Base-by-base conservation (phyloP, 2,113 vertebrate species). In the Sylvia atricapilla region DNA sequence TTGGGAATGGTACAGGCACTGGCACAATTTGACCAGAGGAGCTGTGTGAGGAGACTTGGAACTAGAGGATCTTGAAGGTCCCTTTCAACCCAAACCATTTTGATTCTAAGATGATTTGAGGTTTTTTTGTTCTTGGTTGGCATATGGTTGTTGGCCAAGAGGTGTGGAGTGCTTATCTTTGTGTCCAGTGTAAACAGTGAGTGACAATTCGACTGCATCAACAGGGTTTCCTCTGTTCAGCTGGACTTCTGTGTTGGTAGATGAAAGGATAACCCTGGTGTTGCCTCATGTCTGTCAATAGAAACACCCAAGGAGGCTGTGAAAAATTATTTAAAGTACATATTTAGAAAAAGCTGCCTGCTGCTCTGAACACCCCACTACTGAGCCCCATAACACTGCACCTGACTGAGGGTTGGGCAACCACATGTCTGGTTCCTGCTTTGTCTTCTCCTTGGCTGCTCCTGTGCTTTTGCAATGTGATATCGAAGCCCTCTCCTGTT, bases 181-280 rank as follows among this genome's bases (percentile, higher is more conserved):
- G 0, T 59, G 20, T 77, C 68, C 8, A 7, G n/a, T 25, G 53
- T 66, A 35, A 58, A 31, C 50, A 73, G 20, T 23, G 77, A 47
- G 22, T 52, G 21, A 30, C 2, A 6, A 56, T 67, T 84, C n/a
- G 43, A 3, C 27, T 43, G 62, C 0, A 2, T 37, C 0, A 0
- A 23, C 31, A 58, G 25, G 1, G 0, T 85, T 77, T 77, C 31
- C 49, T 66, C 47, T 5, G 9, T 46, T 58, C 27, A 74, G n/a
- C 27, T 74, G 41, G 47, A 30, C 23, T 66, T 81, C 5, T 20
- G 13, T 63, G 25, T 41, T 28, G 15, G 11, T 28, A 28, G 55
- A 15, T 12, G 13, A 52, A n/a, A 67, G 8, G 30, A 30, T 60
- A 84, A 31, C 23, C 37, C 14, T 43, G 10, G 15, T 21, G 1